A percentile compares a stretch with the other conserved stretches of the same genome.
These are phyloP conservation scores for Bombyx huttoni DNA, from an alignment of 2,888 invertebrate species.

Conservation along the genomic window DNA sequence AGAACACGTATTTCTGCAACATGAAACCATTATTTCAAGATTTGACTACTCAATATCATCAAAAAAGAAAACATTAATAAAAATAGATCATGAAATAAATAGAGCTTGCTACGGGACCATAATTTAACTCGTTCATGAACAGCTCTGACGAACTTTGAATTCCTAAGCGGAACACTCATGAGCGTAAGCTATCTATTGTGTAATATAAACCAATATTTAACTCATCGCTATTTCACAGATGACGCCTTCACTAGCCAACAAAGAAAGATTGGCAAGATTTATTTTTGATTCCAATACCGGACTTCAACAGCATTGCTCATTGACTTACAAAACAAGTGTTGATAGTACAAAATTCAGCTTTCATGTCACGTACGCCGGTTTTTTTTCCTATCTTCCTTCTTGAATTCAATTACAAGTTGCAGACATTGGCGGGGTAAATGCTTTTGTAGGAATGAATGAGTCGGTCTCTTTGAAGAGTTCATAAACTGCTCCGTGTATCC, in stretches of 20 bases:
- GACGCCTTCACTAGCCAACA: neutral
- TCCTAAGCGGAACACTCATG: no score
- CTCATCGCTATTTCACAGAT: neutral
- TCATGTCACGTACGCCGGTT: conserved; percentile 53
- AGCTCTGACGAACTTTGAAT: no score
- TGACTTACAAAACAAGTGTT: conserved; percentile 53
- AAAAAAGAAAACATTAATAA: no score
- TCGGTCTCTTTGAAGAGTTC: conserved; percentile 20
- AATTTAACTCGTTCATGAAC: no score
- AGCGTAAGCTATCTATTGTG: no score
- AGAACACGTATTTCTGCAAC: no score
- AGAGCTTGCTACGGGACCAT: no score
- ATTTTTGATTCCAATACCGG: neutral
- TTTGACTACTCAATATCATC: no score
- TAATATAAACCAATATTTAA: no score
- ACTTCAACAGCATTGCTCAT: conserved; percentile 20
- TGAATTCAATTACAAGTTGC: conserved; percentile 56
- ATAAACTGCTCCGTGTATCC: conserved; percentile 6
- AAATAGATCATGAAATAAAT: no score
- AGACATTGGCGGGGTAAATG: conserved; percentile 35
- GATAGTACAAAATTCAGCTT: conserved; percentile 39
- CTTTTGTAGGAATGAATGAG: conserved; percentile 26
- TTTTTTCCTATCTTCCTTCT: conserved; percentile 61
- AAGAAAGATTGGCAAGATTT: neutral
- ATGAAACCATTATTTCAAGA: no score